phyloP scores from a whole-genome alignment of 2,888 invertebrate species.

The Lithophane semibrunnea region DNA sequence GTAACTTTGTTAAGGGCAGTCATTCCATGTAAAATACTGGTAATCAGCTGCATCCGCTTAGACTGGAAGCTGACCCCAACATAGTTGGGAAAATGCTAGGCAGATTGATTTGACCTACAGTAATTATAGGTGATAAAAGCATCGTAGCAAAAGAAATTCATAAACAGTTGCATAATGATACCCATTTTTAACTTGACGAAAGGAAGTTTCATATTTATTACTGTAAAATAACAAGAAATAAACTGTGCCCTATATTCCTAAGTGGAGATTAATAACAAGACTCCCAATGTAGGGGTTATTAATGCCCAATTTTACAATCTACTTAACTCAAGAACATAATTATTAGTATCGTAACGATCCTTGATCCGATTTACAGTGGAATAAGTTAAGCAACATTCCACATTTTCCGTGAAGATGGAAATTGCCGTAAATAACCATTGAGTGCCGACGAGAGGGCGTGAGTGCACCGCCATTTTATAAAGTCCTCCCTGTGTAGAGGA shows the following conservation, averaged over 20 bases:
- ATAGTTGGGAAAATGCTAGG: too few relatives aligned
- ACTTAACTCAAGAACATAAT: conserved; percentile 37
- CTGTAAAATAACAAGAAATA: background rate
- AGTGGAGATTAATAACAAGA: conserved; percentile 7
- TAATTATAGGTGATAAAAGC: too few relatives aligned
- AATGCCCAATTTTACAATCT: background rate
- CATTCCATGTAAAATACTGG: too few relatives aligned
- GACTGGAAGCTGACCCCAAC: too few relatives aligned
- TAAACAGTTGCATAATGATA: too few relatives aligned
- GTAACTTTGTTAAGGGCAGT: too few relatives aligned
- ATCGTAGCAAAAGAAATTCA: too few relatives aligned
- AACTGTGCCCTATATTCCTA: background rate
- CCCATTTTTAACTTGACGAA: too few relatives aligned
- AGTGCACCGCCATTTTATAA: conserved; percentile 73
- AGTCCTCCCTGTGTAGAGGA: conserved; percentile 71
- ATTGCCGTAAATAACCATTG: conserved; percentile 79
- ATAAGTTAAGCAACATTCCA: conserved; percentile 48
- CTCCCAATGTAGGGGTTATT: conserved; percentile 9
- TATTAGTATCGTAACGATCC: conserved; percentile 31
- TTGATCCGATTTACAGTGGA: conserved; percentile 29
- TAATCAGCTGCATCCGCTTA: too few relatives aligned
- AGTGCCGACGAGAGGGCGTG: conserved; percentile 70
- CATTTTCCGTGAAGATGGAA: conserved; percentile 70
- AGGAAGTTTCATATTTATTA: too few relatives aligned
- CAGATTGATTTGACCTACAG: too few relatives aligned